Conservation (phyloP, 2,888 invertebrate genomes). For the Drosophila formosana region DNA sequence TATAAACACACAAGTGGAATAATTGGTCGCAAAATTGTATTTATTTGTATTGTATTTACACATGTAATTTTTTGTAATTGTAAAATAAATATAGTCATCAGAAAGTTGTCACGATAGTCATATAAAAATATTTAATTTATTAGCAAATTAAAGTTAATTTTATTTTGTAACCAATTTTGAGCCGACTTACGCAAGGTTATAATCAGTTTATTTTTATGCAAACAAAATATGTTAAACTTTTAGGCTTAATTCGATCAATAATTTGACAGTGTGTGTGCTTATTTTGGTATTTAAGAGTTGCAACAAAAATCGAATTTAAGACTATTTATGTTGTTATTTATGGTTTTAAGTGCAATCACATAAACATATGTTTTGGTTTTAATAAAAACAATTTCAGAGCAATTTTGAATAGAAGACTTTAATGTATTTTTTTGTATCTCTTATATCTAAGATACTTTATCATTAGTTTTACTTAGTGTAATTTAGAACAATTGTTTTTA, state of each 20-base stretch:
- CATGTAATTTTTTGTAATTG: neutral
- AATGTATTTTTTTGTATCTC: slow-evolving; percentile 31
- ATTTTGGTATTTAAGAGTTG: slow-evolving; percentile 35
- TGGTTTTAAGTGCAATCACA: slow-evolving; percentile 59
- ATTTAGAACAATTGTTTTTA: slow-evolving; percentile 25
- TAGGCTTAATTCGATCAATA: neutral
- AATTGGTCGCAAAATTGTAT: slow-evolving; percentile 22
- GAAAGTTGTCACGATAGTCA: neutral
- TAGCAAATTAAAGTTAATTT: neutral
- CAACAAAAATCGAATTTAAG: slow-evolving; percentile 38
- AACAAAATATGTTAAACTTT: slow-evolving; percentile 4
- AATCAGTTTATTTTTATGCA: neutral
- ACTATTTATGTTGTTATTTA: slow-evolving; percentile 43
- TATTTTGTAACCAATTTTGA: neutral
- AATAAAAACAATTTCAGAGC: slow-evolving; percentile 65
- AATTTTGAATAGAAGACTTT: slow-evolving; percentile 49
- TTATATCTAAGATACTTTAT: slow-evolving; percentile 45
- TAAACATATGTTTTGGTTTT: slow-evolving; percentile 44
- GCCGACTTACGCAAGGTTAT: neutral
- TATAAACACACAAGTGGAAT: slow-evolving; percentile 39
- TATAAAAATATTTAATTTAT: slow-evolving; percentile 2
- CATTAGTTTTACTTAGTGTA: slow-evolving; percentile 33
- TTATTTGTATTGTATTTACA: neutral
- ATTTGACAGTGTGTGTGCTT: slow-evolving; percentile 27
- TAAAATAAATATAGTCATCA: neutral